Evolutionary conservation across 2,797 vertebrate species (phyloP).

Genomic region (Calcarius lapponicus): DNA sequence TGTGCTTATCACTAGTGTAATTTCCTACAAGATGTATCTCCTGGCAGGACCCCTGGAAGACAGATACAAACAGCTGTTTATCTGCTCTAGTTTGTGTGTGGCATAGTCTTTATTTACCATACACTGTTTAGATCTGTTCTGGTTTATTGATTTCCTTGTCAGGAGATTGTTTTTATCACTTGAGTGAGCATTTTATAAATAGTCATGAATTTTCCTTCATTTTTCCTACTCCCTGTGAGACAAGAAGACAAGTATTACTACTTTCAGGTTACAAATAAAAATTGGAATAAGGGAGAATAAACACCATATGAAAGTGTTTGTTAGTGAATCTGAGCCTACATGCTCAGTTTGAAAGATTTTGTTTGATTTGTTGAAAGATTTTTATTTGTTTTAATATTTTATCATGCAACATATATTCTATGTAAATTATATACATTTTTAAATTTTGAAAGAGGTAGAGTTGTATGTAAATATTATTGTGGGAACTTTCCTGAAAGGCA

Average conservation of each 20-base stretch:
- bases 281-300: background rate
- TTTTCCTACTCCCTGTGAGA: background rate
- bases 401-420: background rate
- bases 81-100: background rate
- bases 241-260: background rate
- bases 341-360: background rate
- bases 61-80: background rate
- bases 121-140: background rate
- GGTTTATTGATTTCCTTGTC: background rate
- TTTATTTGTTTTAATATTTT: background rate
- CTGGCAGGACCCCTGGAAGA: background rate
- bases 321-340: background rate
- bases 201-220: background rate
- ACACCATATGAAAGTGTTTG: background rate
- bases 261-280: background rate
- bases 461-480: background rate
- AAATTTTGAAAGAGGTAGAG: background rate
- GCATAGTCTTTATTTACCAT: background rate
- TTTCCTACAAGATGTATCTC: background rate
- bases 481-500: conserved; percentile 1
- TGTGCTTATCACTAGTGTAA: background rate
- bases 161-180: background rate
- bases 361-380: too few relatives aligned
- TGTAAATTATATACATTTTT: background rate
- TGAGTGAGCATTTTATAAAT: background rate